Evolutionary conservation across 2,888 invertebrate genomes (phyloP).

Genomic region (Dryomyza anilis): DNA sequence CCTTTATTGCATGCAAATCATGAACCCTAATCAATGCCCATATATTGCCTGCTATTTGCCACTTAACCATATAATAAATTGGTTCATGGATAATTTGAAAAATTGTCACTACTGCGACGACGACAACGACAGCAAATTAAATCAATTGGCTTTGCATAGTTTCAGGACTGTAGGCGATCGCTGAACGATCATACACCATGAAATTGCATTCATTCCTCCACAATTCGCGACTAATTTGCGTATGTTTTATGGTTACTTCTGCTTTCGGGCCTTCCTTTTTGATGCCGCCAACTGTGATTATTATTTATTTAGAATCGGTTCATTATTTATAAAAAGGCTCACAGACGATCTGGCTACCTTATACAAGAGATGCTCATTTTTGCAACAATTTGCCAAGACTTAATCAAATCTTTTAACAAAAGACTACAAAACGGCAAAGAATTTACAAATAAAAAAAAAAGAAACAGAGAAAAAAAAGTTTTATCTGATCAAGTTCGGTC

Average conservation of each 20-base stretch:
- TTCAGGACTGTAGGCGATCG: not conserved
- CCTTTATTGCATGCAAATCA: no score
- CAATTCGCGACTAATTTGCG: slow-evolving; percentile 24
- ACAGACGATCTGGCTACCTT: not conserved
- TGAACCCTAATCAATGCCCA: no score
- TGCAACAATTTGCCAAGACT: no score
- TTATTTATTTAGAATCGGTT: slow-evolving; percentile 22
- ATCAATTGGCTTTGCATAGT: slow-evolving; percentile 22
- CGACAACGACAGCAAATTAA: slow-evolving; percentile 20
- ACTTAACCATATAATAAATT: no score
- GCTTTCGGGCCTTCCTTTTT: not conserved
- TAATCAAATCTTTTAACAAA: no score
- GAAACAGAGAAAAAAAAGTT: no score
- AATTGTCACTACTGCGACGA: slow-evolving; percentile 11
- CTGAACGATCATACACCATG: no score
- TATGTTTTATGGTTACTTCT: slow-evolving; percentile 13
- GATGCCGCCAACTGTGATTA: slow-evolving; percentile 22
- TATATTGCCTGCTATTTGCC: no score
- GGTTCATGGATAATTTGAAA: slow-evolving; percentile 11
- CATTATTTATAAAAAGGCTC: not conserved
- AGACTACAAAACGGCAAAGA: no score
- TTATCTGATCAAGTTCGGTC: no score
- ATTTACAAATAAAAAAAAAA: no score
- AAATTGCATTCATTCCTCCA: not conserved
- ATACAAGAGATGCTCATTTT: no score